Evolutionary conservation across 2,888 invertebrate species (phyloP), one percentile per base, ranked within the genome.

Genomic region (Diaphora mendica): DNA sequence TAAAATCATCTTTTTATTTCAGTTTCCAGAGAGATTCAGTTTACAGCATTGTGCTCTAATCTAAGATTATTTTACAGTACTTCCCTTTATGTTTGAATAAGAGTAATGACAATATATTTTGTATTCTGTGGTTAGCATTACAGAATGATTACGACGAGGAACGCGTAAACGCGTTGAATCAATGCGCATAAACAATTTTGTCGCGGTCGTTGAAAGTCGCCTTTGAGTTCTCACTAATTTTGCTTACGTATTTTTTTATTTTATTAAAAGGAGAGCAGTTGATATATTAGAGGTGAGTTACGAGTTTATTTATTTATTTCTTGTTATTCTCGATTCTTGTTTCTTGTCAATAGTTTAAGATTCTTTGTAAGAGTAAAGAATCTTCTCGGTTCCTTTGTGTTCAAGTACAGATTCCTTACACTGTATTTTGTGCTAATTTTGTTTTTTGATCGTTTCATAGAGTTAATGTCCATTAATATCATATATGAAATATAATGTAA

Each of bases 381-480:
- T 66, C 66, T 66, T 20, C 42, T 65, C 7, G 65, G 5, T 44
- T 44, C 66, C 66, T 67, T 67, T 67, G 66, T 66, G 44, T 67
- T 39, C 9, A 9, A 11, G 39, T 30, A 30, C 66, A 30, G 30
- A 44, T 66, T 17, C 17, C n/a, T 17, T 42, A 17, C 8, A 20
- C 30, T 11, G 17, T 30, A 42, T 44, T 44, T 62, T 39, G 39
- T 23, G 9, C n/a, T n/a, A n/a, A n/a, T n/a, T n/a, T n/a, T n/a
- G n/a, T n/a, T n/a, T n/a, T n/a, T n/a, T n/a, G n/a, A n/a, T n/a
- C n/a, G n/a, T n/a, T n/a, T n/a, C n/a, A n/a, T n/a, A n/a, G 11
- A 8, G 42, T 42, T 39, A 20, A 15, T 26, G 15, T 26, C 15
- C 26, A 26, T 30, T 59, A 26, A 26, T 26, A 55, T 55, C 13